Conservation (phyloP, 1,140 invertebrate species). For the Papilio glaucus region DNA sequence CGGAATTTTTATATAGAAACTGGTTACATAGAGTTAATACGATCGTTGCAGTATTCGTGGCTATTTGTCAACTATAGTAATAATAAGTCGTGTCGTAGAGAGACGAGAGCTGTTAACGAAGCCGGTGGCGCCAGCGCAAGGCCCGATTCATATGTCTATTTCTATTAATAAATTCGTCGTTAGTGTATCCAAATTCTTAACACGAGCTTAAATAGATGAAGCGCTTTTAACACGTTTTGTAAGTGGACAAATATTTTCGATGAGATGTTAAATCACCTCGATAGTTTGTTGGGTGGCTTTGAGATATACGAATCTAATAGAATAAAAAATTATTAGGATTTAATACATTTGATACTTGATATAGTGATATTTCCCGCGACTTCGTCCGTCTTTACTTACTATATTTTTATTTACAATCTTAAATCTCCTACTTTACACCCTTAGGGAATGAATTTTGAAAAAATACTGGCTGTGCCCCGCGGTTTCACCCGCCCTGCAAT, state of each 20-base stretch:
- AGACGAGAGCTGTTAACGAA: neutral
- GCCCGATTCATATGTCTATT: neutral
- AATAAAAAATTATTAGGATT: neutral
- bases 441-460: too few relatives aligned
- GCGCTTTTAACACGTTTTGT: conserved; percentile 16
- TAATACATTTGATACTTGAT: neutral
- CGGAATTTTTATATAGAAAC: too few relatives aligned
- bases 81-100: neutral
- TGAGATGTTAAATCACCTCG: too few relatives aligned
- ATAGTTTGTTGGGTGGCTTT: neutral
- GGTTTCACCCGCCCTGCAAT: too few relatives aligned
- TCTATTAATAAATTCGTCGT: conserved; percentile 22
- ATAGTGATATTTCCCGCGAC: neutral
- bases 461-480: too few relatives aligned
- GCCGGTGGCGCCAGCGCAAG: neutral
- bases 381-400: neutral
- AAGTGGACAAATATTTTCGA: neutral
- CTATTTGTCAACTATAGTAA: neutral
- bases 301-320: neutral
- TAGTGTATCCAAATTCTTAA: conserved; percentile 26
- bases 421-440: too few relatives aligned
- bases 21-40: too few relatives aligned
- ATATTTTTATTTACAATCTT: neutral
- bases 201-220: conserved; percentile 13
- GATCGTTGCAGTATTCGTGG: neutral